Percentiles rank a stretch among this genome's conserved stretches.
Evolutionary conservation across 2,113 vertebrate genomes (phyloP).

Genomic region (Anthoscopus minutus): DNA sequence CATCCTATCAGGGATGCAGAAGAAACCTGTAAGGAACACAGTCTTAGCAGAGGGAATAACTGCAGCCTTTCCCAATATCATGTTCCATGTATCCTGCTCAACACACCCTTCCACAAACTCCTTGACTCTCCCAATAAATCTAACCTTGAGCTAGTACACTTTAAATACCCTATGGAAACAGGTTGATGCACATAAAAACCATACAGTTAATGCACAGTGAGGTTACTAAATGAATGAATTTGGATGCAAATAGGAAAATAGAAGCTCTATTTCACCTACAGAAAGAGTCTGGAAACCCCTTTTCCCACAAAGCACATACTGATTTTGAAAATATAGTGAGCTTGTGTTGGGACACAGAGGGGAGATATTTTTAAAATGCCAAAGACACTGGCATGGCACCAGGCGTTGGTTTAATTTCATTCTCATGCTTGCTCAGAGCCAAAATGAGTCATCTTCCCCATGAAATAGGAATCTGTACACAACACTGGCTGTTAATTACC

Average conservation of each 20-base stretch:
- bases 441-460: constrained; percentile 50
- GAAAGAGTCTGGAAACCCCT: background rate
- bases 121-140: background rate
- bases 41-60: background rate
- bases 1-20: background rate
- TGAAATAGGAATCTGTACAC: constrained; percentile 64
- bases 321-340: constrained; percentile 15
- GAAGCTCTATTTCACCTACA: background rate
- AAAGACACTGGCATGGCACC: constrained; percentile 29
- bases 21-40: background rate
- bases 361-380: constrained; percentile 45
- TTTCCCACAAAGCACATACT: background rate
- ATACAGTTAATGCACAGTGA: background rate
- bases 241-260: constrained; percentile 8
- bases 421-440: constrained; percentile 16
- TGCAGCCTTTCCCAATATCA: background rate
- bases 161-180: background rate
- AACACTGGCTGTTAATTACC: constrained; percentile 66
- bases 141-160: background rate
- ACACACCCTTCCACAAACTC: background rate
- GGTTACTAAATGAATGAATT: background rate
- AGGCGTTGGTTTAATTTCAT: constrained; percentile 40
- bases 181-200: background rate
- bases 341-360: constrained; percentile 6
- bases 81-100: background rate